Conservation (phyloP, 2,888 invertebrate species). For the Dexiosoma caninum region DNA sequence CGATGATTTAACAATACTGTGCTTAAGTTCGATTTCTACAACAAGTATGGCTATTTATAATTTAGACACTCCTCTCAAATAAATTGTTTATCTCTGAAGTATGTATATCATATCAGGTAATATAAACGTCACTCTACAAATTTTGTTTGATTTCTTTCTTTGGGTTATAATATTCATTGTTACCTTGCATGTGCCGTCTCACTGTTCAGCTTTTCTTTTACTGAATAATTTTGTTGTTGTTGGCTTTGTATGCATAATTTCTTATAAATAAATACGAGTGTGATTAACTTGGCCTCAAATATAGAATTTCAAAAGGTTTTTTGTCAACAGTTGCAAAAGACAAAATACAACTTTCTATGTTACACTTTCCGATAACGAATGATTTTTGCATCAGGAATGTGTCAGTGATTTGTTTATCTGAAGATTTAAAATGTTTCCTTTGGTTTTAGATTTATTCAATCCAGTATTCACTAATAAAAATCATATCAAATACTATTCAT, state of each 20-base stretch:
- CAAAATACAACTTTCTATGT: conserved; percentile 10
- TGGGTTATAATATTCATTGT: neutral
- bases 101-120: no score
- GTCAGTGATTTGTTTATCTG: conserved; percentile 2
- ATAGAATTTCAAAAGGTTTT: conserved; percentile 30
- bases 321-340: conserved; percentile 11
- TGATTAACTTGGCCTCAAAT: conserved; percentile 53
- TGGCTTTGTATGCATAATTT: neutral
- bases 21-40: no score
- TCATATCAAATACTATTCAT: no score
- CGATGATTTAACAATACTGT: no score
- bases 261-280: conserved; percentile 14
- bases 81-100: no score
- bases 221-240: conserved; percentile 45
- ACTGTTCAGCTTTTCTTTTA: conserved; percentile 22
- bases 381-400: conserved; percentile 1
- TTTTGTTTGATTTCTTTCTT: no score
- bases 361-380: conserved; percentile 3
- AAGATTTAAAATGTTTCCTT: neutral
- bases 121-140: no score
- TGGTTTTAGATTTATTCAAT: no score
- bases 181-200: neutral
- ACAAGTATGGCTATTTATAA: no score
- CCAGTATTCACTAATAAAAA: no score
- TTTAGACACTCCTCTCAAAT: no score